Evolutionary conservation across 1,140 invertebrate genomes (phyloP), one percentile per base, ranked within the genome.

Genomic region (Zaprionus ornatus): DNA sequence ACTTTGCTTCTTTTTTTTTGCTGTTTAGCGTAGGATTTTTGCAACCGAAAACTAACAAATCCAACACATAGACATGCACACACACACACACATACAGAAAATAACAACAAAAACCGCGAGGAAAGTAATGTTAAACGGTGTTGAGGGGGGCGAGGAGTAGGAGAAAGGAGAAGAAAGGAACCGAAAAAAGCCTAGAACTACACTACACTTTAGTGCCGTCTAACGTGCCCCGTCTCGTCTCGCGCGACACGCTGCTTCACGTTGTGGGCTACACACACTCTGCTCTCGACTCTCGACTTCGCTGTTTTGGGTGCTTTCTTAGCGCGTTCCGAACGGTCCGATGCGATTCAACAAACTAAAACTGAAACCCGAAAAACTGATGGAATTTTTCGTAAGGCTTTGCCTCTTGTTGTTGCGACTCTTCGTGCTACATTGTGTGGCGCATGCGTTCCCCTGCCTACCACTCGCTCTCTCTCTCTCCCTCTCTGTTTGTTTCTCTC

Each of bases 281-380:
- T 57, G 74, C 67, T 77, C 48, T 74, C 71, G 62, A 66, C 35
- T 56, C 25, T 45, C 32, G 29, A 45, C 48, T 77, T 64, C 52
- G 15, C 45, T 77, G 40, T 63, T 50, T 59, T 27, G 17, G 32
- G 23, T 61, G 57, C 56, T 61, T 25, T 54, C 19, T 55, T 37
- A 50, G 76, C 83, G 67, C 71, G 76, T 80, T 90, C 80, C 83
- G 84, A 59, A 62, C 76, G 79, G 76, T 88, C 73, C 83, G 72
- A 91, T 80, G 83, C 74, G 81, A 87, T 88, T 82, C 77, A 48
- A 85, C 88, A 84, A 88, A 91, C 88, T 91, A 74, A 91, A 87
- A 73, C 25, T 17, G 5, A 91, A 86, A 68, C 67, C 59, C 62
- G 61, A 63, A 70, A 75, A 35, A 61, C 45, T 70, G 45, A 72